Evolutionary conservation across 2,797 vertebrate species (phyloP).

Genomic region (Buceros bicornis): DNA sequence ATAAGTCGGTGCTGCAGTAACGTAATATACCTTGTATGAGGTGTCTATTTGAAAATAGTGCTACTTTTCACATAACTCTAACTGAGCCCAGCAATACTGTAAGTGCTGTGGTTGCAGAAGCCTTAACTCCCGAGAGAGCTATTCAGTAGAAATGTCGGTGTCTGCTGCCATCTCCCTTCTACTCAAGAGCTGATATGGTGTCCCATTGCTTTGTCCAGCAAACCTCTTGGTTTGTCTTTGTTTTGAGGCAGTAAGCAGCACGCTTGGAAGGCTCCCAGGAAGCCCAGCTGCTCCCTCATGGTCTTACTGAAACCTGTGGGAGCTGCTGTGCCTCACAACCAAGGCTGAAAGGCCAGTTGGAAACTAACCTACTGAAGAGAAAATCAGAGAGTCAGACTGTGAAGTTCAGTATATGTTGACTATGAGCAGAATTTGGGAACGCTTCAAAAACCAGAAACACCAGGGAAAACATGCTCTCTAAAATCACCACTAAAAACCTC

Average conservation of each 20-base stretch:
- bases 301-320: background rate
- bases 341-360: background rate
- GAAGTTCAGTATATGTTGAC: background rate
- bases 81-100: background rate
- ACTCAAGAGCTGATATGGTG: background rate
- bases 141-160: background rate
- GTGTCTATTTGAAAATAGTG: background rate
- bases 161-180: background rate
- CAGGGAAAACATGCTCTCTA: background rate
- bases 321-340: background rate
- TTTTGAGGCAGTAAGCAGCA: background rate
- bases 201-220: background rate
- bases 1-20: background rate
- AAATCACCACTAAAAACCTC: background rate
- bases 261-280: background rate
- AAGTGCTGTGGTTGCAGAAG: background rate
- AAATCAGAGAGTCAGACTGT: background rate
- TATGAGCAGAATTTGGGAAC: background rate
- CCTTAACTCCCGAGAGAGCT: background rate
- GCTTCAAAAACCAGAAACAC: background rate
- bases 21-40: background rate
- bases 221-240: background rate
- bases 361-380: background rate
- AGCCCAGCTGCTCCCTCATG: background rate
- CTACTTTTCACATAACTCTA: background rate